A percentile compares a stretch with the other conserved stretches of the same genome.
These are phyloP conservation scores for Eristalis arbustorum DNA, from an alignment of 2,888 invertebrate genomes.

Conservation along the genomic window DNA sequence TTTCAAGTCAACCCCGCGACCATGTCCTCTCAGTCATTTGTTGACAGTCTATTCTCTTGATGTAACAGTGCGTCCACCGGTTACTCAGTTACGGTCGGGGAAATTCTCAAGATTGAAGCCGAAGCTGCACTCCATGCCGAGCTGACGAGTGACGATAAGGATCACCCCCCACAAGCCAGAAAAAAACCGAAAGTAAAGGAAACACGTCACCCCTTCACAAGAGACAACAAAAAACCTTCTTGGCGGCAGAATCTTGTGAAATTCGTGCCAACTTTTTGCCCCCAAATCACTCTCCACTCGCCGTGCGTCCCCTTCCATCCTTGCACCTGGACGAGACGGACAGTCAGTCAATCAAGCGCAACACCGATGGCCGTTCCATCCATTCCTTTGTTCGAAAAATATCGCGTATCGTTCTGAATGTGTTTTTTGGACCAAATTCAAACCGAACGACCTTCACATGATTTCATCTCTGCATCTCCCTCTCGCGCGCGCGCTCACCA, in stretches of 20 bases:
- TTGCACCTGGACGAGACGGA: not conserved
- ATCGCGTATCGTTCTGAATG: conserved; percentile 6
- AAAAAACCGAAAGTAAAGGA: not conserved
- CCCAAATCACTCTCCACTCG: not conserved
- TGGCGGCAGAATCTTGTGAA: not conserved
- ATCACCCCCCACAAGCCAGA: not conserved
- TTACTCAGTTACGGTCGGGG: not conserved
- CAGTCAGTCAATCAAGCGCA: conserved; percentile 10
- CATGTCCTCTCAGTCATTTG: not conserved
- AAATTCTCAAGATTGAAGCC: not conserved
- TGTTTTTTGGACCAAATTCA: conserved; percentile 41
- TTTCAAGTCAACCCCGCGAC: not conserved
- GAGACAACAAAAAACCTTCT: not conserved
- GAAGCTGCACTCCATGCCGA: too few species aligned
- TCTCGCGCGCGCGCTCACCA: too few species aligned
- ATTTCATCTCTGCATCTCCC: conserved; percentile 4
- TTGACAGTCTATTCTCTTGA: not conserved
- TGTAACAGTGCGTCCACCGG: not conserved
- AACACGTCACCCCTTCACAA: not conserved
- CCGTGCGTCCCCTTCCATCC: not conserved
- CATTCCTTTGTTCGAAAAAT: conserved; percentile 13
- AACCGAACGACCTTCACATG: conserved; percentile 57
- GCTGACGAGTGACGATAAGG: not conserved
- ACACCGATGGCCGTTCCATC: not conserved
- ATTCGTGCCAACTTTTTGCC: not conserved